These are phyloP conservation scores for Homarus americanus DNA, from an alignment of 1,140 invertebrate species.

Conservation along the genomic window DNA sequence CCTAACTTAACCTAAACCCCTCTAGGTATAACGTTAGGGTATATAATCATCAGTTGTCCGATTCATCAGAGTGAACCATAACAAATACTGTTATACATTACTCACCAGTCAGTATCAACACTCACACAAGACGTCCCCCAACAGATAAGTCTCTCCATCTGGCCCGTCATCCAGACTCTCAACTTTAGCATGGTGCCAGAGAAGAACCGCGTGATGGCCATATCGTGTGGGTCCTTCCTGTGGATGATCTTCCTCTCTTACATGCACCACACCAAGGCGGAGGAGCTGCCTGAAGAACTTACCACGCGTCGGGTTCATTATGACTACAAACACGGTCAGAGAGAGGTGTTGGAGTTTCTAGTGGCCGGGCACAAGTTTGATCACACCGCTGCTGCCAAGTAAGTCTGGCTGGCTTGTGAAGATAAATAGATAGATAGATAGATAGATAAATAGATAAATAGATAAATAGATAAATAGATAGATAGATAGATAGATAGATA, in stretches of 20 bases:
- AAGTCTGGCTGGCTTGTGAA: too few species aligned
- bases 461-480: too few species aligned
- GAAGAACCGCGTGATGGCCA: slow-evolving; percentile 57
- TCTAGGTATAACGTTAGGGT: too few species aligned
- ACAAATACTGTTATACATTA: neutral
- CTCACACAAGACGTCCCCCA: too few species aligned
- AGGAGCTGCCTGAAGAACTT: slow-evolving; percentile 46
- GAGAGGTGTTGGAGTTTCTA: slow-evolving; percentile 18
- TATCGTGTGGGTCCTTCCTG: slow-evolving; percentile 49
- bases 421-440: too few species aligned
- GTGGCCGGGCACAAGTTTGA: too few species aligned
- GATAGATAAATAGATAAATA: too few species aligned
- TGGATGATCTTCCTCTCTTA: slow-evolving; percentile 63
- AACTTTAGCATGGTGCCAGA: slow-evolving; percentile 57
- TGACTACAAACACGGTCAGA: slow-evolving; percentile 41
- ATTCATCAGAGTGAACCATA: neutral
- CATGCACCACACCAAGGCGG: slow-evolving; percentile 55
- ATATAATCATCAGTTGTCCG: neutral
- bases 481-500: too few species aligned
- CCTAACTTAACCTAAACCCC: too few species aligned
- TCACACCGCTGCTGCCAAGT: too few species aligned
- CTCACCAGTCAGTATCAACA: too few species aligned
- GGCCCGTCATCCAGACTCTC: slow-evolving; percentile 46
- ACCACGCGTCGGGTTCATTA: slow-evolving; percentile 50
- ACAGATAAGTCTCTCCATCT: slow-evolving; percentile 59